Evolutionary conservation across 2,797 vertebrate genomes (phyloP).

Genomic region (Oryzias dopingdopingensis): DNA sequence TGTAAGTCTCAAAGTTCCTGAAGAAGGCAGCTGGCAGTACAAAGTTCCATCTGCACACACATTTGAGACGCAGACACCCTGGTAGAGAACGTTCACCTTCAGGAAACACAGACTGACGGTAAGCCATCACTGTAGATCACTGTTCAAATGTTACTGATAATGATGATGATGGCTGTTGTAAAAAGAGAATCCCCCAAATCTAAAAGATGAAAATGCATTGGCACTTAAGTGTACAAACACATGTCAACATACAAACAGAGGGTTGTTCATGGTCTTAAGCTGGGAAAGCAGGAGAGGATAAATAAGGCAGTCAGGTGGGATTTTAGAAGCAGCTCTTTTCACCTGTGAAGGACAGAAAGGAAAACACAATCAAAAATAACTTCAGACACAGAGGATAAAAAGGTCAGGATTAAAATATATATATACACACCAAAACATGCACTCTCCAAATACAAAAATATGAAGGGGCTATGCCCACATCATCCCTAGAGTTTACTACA

Average conservation of each 20-base stretch:
- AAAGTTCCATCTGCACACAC: constrained; percentile 87
- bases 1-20: constrained; percentile 81
- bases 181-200: no score
- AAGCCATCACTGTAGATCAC: no score
- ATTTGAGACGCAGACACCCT: constrained; percentile 84
- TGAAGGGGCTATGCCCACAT: no score
- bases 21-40: constrained; percentile 89
- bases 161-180: no score
- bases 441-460: no score
- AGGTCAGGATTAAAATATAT: no score
- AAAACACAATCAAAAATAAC: neutral
- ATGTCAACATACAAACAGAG: constrained; percentile 78
- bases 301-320: constrained; percentile 75
- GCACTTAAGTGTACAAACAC: neutral
- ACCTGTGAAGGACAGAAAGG: constrained; percentile 46
- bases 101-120: constrained; percentile 6
- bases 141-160: no score
- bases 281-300: constrained; percentile 75
- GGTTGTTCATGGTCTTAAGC: constrained; percentile 79
- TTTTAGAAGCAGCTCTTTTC: constrained; percentile 53
- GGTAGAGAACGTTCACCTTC: constrained; percentile 81
- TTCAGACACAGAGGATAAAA: no score
- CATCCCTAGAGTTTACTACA: no score
- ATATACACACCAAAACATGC: no score
- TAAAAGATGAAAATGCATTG: neutral